Base-by-base conservation (phyloP, 2,797 vertebrate species). In the Merluccius polli region DNA sequence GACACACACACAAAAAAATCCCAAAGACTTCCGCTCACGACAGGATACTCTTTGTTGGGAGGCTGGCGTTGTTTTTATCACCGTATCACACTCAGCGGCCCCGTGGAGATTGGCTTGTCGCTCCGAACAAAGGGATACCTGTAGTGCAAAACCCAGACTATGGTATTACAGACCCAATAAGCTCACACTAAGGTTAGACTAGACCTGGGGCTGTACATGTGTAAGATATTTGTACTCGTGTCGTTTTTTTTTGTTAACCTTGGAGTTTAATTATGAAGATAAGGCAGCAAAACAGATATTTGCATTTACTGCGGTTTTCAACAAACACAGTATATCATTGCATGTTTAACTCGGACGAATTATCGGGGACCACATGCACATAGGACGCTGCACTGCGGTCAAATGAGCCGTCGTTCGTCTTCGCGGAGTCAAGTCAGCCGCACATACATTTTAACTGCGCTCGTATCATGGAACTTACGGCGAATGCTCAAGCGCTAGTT, bases 1-100 rank as follows among this genome's bases (percentile, higher is more conserved):
- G 52, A 59, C 21, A 65, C 27, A 27, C 10, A 65, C 2, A 16
- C 2, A 44, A 59, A 63, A 65, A 65, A 81, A 87, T 87, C 81
- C 85, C 83, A 78, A 77, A 87, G 85, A 89, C 90, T 93, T 92
- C 91, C 91, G 91, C 78, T 83, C 38, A 65, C 32, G 77, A 73
- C 88, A 83, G 87, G 90, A 89, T 81, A 21, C 74, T 33, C n/a
- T 33, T 52, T 32, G 21, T 72, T 24, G 71, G n/a, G 59, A 27
- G 59, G 44, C 15, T 11, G 13, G 27, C 4, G 71, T 75, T 71
- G 73, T 75, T 80, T 72, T 59, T 77, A 16, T 71, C 75, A 71
- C 18, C 71, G 67, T 3, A 31, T 31, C 12, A 31, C 4, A 2
- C 33, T 71, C 35, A 16, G 41, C 21, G 15, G 12, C 71, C 3